phyloP scores from a whole-genome alignment of 2,113 vertebrate genomes.

The Cyanistes caeruleus region DNA sequence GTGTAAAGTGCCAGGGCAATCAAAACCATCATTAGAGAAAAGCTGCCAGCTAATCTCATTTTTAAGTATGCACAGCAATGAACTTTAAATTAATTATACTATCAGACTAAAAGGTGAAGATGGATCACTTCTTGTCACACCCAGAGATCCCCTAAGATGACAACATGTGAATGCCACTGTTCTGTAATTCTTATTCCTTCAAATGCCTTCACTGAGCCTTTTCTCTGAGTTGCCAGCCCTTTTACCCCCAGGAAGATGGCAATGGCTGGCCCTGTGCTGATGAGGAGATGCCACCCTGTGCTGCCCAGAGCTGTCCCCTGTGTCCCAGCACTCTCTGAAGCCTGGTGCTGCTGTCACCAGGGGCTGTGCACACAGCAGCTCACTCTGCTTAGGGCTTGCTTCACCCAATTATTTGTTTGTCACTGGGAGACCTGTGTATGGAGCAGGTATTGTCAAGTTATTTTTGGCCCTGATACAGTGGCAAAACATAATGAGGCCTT shows the following conservation, averaged over 20 bases:
- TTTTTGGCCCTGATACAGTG: constrained; percentile 51
- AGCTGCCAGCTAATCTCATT: not conserved
- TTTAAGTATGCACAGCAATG: constrained; percentile 19
- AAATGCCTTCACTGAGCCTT: not conserved
- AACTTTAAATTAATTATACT: not conserved
- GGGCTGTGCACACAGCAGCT: constrained; percentile 63
- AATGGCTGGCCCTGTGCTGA: constrained; percentile 22
- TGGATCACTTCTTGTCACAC: not conserved
- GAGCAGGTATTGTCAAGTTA: constrained; percentile 78
- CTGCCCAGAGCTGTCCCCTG: constrained; percentile 44
- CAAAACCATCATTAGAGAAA: not conserved
- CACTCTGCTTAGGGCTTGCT: constrained; percentile 72
- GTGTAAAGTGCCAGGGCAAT: not conserved
- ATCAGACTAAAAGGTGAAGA: constrained; percentile 12
- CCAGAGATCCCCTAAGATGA: not conserved
- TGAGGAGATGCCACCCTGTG: not conserved
- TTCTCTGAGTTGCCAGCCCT: not conserved
- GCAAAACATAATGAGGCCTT: constrained; percentile 77
- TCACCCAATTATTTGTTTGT: constrained; percentile 86
- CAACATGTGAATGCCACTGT: not conserved
- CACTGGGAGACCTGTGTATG: constrained; percentile 67
- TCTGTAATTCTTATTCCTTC: not conserved
- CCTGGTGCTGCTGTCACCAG: constrained; percentile 44
- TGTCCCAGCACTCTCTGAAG: constrained; percentile 59
- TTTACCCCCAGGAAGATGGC: constrained; percentile 56